phyloP scores from a whole-genome alignment of 2,113 vertebrate species.

The Psittacus erithacus region DNA sequence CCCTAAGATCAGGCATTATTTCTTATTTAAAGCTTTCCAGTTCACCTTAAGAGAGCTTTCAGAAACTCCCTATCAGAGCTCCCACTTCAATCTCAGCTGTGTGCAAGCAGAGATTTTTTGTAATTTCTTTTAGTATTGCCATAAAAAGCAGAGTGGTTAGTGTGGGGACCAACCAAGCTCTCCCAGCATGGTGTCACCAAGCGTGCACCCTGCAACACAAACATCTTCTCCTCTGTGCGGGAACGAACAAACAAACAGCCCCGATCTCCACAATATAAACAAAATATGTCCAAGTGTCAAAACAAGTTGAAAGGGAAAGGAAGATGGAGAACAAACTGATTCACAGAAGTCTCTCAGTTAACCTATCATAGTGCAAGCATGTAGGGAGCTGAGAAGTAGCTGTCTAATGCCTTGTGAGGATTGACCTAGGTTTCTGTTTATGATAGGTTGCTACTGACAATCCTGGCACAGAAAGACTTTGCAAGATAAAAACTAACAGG shows the following conservation, averaged over 20 bases:
- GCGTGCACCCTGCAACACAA: neutral
- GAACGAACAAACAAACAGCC: neutral
- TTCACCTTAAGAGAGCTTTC: neutral
- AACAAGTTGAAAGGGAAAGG: neutral
- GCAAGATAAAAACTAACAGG: neutral
- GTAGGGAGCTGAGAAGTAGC: neutral
- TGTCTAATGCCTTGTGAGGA: neutral
- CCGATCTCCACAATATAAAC: neutral
- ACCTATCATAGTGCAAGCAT: neutral
- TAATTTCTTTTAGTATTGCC: neutral
- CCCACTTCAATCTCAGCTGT: neutral
- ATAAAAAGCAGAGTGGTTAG: neutral
- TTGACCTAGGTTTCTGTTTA: neutral
- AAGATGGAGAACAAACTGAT: neutral
- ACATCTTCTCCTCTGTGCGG: neutral
- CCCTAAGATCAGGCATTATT: neutral
- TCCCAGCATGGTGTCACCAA: neutral
- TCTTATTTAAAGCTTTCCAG: neutral
- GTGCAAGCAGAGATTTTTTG: neutral
- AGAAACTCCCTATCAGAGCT: neutral
- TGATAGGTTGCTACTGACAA: neutral
- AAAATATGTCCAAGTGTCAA: neutral
- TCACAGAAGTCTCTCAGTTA: neutral
- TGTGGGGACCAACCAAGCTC: neutral
- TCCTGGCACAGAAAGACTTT: neutral